Evolutionary conservation across 1,140 invertebrate genomes (phyloP).

Genomic region (Neuroterus valhalla): DNA sequence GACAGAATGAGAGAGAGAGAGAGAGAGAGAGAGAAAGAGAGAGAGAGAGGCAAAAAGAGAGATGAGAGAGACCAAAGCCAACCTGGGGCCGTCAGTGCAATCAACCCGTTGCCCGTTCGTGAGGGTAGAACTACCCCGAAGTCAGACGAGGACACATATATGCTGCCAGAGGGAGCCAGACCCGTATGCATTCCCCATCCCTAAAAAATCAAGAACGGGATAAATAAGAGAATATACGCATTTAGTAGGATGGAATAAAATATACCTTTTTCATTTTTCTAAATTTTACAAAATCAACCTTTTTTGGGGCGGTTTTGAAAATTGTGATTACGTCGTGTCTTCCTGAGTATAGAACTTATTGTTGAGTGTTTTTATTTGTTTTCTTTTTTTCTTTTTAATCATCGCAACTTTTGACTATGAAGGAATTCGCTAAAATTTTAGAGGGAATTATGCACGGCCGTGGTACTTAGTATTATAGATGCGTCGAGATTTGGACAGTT

Average conservation of each 20-base stretch:
- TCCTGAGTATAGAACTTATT: too few relatives aligned
- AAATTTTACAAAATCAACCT: too few relatives aligned
- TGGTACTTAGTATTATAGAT: slow-evolving; percentile 40
- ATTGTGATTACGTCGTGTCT: not conserved
- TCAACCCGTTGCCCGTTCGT: slow-evolving; percentile 70
- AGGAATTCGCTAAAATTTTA: too few relatives aligned
- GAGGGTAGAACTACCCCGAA: slow-evolving; percentile 71
- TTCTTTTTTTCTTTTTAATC: too few relatives aligned
- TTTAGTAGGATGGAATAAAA: too few relatives aligned
- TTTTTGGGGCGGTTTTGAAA: slow-evolving; percentile 42
- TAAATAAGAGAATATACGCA: too few relatives aligned
- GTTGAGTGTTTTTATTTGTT: too few relatives aligned
- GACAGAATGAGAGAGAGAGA: slow-evolving; percentile 41
- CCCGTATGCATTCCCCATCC: too few relatives aligned
- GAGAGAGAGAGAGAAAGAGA: slow-evolving; percentile 44
- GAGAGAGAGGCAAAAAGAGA: slow-evolving; percentile 45
- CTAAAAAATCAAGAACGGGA: too few relatives aligned
- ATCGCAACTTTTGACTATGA: too few relatives aligned
- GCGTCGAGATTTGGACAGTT: slow-evolving; percentile 54
- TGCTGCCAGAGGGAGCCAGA: too few relatives aligned
- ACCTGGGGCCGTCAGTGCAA: slow-evolving; percentile 70
- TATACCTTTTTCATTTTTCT: too few relatives aligned
- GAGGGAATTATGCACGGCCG: not conserved
- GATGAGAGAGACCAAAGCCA: slow-evolving; percentile 57
- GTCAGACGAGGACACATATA: slow-evolving; percentile 62